Base-by-base conservation (phyloP, 2,888 invertebrate species). In the Gerris lacustris region DNA sequence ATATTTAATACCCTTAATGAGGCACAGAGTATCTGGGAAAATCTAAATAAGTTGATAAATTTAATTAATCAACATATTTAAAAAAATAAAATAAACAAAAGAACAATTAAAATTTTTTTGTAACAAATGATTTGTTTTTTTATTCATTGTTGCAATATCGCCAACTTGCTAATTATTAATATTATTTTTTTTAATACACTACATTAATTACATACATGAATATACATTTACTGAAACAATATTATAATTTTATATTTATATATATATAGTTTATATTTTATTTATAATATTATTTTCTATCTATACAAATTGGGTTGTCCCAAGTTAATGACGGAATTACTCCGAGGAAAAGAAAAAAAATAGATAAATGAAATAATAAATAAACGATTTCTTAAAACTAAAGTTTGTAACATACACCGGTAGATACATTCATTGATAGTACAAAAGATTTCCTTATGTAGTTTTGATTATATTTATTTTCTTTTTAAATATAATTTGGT, bases 71-170 rank as follows among this genome's bases (percentile, higher is more conserved):
- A 31, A 31, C 31, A 31, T 31, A 31, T 31, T 31, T 55, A 11
- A 55, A 55, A 15, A 15, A 55, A 47, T 47, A 55, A 55, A 55
- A 55, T 55, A 18, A 62, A 44, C 31, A 66, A n/a, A 43, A 2
- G 66, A 66, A 69, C 43, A 64, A 6, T 9, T 7, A 17, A 44
- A 62, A 64, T 64, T 66, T 67, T 72, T 72, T 73, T 73, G 70
- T 75, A 75, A 75, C 75, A 75, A 75, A 75, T 73, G 74, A 55
- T 9, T 55, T 55, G 9, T 55, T 55, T 67, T 75, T 74, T 74
- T 70, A 73, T 74, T 73, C 72, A 73, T 74, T 55, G 2, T 74
- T 75, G 73, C 74, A 74, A 74, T 74, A 73, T 71, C 71, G 70
- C 73, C 72, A 71, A 71, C 69, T 74, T 74, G 72, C 74, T 73